phyloP scores from a whole-genome alignment of 2,888 invertebrate genomes.

The Hipparchia sbordonii region DNA sequence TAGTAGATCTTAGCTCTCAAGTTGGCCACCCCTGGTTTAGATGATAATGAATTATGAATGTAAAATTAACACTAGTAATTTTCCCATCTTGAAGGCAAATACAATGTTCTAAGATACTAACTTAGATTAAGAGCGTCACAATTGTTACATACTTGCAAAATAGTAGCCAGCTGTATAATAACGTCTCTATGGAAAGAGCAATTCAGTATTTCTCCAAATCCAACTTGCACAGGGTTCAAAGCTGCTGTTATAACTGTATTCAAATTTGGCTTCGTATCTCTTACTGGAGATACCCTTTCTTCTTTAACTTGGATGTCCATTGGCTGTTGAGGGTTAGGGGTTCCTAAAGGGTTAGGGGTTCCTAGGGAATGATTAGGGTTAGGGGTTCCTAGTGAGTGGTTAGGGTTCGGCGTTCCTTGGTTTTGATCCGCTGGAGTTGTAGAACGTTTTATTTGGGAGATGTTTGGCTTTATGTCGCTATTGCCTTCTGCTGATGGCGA shows the following conservation, averaged over 20 bases:
- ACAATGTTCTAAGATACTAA: neutral
- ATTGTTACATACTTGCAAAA: constrained; percentile 85
- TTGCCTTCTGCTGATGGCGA: constrained; percentile 67
- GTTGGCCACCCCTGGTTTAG: too few relatives aligned
- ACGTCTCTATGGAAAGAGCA: constrained; percentile 96
- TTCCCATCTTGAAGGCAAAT: too few relatives aligned
- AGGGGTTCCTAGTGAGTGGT: constrained; percentile 70
- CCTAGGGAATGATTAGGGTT: constrained; percentile 71
- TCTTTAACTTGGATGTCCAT: constrained; percentile 73
- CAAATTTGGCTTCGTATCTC: constrained; percentile 63
- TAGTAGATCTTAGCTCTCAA: too few relatives aligned
- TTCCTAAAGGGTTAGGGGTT: constrained; percentile 69
- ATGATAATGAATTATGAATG: too few relatives aligned
- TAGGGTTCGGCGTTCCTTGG: constrained; percentile 73
- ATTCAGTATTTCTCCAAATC: constrained; percentile 91
- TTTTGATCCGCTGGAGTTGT: constrained; percentile 70
- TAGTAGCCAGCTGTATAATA: constrained; percentile 89
- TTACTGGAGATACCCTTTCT: constrained; percentile 62
- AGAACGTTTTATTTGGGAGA: constrained; percentile 74
- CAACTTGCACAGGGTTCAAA: constrained; percentile 85
- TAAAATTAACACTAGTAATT: too few relatives aligned
- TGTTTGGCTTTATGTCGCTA: constrained; percentile 72
- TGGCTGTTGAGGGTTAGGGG: constrained; percentile 63
- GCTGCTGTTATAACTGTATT: constrained; percentile 66
- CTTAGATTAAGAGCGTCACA: neutral